Evolutionary conservation across 2,113 vertebrate genomes (phyloP).

Genomic region (Pseudorasbora parva): DNA sequence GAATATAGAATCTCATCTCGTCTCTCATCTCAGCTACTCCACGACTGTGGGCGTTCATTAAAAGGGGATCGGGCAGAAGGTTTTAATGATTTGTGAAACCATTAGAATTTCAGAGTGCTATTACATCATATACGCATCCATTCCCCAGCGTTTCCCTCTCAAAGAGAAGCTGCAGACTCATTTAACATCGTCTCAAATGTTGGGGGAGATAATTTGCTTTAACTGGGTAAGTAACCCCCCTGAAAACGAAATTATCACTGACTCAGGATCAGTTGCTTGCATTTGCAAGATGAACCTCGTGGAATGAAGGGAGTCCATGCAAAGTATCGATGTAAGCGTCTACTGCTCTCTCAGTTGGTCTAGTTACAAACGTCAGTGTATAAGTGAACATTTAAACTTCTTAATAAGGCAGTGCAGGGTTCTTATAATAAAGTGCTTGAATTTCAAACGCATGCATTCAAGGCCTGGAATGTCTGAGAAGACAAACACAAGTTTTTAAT

Average conservation of each 20-base stretch:
- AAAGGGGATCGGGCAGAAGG: slow-evolving; percentile 61
- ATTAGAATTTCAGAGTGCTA: slow-evolving; percentile 61
- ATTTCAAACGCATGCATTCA: too few species aligned
- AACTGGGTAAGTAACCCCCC: slow-evolving; percentile 17
- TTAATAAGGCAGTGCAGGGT: too few species aligned
- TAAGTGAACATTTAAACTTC: too few species aligned
- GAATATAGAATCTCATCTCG: slow-evolving; percentile 64
- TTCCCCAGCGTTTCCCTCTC: slow-evolving; percentile 50
- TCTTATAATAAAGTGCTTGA: too few species aligned
- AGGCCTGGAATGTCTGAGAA: too few species aligned
- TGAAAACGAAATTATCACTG: slow-evolving; percentile 7
- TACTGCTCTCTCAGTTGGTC: neutral
- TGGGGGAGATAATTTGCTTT: slow-evolving; percentile 30
- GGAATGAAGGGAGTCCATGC: neutral
- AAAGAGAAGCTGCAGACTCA: slow-evolving; percentile 56
- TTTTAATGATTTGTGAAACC: slow-evolving; percentile 68
- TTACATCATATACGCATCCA: slow-evolving; percentile 49
- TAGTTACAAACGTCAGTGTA: too few species aligned
- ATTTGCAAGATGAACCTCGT: neutral
- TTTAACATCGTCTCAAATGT: slow-evolving; percentile 49
- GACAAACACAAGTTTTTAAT: too few species aligned
- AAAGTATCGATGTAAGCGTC: neutral
- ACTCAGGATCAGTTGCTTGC: neutral
- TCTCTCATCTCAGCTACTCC: slow-evolving; percentile 52
- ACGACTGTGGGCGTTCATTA: slow-evolving; percentile 64